A percentile compares a stretch with the other conserved stretches of the same genome.
phyloP scores from a whole-genome alignment of 2,113 vertebrate genomes.

The Petaurus breviceps region DNA sequence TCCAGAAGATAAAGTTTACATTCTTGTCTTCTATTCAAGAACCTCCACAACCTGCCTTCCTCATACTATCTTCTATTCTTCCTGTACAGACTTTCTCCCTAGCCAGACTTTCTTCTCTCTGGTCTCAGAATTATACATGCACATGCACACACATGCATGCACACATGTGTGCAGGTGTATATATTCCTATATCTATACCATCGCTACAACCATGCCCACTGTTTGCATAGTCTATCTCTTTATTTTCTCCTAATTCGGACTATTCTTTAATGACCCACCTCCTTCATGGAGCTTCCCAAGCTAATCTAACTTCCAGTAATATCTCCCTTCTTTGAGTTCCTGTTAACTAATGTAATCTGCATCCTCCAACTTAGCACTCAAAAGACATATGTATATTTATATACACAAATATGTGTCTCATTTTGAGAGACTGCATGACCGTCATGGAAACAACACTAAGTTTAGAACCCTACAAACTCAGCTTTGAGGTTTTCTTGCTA shows the following conservation, averaged over 20 bases:
- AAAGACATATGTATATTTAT: neutral
- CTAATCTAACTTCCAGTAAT: neutral
- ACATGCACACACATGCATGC: too few species aligned
- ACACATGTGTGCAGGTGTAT: too few species aligned
- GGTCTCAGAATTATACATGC: neutral
- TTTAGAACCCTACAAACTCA: neutral
- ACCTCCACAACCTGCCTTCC: conserved; percentile 2
- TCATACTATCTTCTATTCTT: neutral
- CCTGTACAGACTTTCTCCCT: neutral
- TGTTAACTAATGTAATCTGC: neutral
- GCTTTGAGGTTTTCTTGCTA: neutral
- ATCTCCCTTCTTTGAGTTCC: neutral
- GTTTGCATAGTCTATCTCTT: neutral
- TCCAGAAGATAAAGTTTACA: conserved; percentile 4
- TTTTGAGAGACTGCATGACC: neutral
- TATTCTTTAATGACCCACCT: conserved; percentile 16
- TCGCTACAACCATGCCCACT: neutral
- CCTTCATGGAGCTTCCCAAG: conserved; percentile 27
- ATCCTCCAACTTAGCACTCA: neutral
- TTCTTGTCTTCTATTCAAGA: neutral
- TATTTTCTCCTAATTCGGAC: neutral
- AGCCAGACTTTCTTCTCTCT: neutral
- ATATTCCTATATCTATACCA: too few species aligned
- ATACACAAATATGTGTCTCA: neutral
- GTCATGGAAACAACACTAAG: neutral